Evolutionary conservation across 2,113 vertebrate genomes (phyloP).

Genomic region (Halcyon senegalensis): DNA sequence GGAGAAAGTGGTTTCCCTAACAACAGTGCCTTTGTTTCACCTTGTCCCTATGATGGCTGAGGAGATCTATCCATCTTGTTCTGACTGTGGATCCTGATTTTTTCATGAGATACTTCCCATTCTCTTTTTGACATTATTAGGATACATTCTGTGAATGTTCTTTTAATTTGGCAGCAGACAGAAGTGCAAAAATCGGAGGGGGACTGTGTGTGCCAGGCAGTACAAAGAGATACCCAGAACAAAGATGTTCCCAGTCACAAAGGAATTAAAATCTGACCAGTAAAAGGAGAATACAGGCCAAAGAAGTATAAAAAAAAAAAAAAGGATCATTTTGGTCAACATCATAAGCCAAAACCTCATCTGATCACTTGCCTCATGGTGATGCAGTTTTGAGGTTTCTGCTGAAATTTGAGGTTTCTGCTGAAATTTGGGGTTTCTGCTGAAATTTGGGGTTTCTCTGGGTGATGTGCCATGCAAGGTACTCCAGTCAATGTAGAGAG

Average conservation of each 20-base stretch:
- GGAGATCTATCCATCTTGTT: not conserved
- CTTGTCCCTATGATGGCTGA: not conserved
- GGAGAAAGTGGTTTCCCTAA: not conserved
- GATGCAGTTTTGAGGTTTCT: not conserved
- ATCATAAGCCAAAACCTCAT: not conserved
- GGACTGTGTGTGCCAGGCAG: not conserved
- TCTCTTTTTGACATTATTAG: not conserved
- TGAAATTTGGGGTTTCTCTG: not conserved
- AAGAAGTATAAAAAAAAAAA: not conserved
- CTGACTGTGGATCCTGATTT: not conserved
- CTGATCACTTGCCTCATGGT: not conserved
- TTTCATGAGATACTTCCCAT: not conserved
- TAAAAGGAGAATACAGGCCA: not conserved
- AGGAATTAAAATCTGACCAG: not conserved
- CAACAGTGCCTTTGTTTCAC: not conserved
- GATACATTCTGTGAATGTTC: not conserved
- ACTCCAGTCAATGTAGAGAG: not conserved
- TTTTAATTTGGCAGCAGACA: not conserved
- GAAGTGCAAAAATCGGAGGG: not conserved
- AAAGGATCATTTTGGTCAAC: not conserved
- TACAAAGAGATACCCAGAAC: not conserved
- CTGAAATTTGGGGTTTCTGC: not conserved
- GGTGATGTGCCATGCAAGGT: not conserved
- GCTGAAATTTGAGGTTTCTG: not conserved
- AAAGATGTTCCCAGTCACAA: not conserved